Evolutionary conservation across 2,888 invertebrate species (phyloP).

Genomic region (Cyrtodaria siliqua): DNA sequence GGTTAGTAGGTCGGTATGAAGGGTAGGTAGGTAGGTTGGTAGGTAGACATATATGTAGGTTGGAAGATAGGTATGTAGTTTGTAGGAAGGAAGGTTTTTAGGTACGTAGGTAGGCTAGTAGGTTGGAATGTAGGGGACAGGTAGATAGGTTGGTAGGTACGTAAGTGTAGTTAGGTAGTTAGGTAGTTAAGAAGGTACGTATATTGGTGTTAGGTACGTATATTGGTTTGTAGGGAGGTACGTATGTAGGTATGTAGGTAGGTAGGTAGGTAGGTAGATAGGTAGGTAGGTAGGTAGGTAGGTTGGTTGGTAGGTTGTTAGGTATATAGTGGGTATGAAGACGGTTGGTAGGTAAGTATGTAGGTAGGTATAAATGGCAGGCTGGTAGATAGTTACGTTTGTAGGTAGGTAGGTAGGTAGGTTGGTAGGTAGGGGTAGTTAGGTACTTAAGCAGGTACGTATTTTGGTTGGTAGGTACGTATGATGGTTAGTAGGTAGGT

Average conservation of each 20-base stretch:
- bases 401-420: conserved; percentile 23
- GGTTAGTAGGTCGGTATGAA: neutral
- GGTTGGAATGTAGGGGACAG: neutral
- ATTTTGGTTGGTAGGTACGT: conserved; percentile 10
- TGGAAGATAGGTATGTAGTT: too few relatives aligned
- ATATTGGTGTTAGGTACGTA: neutral
- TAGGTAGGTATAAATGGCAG: conserved; percentile 1
- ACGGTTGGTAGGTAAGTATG: neutral
- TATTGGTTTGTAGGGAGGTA: neutral
- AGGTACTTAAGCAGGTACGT: too few relatives aligned
- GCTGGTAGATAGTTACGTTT: conserved; percentile 2
- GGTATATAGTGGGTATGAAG: too few relatives aligned
- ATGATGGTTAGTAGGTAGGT: too few relatives aligned
- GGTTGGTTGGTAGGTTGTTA: too few relatives aligned
- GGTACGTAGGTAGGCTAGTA: neutral
- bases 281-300: neutral
- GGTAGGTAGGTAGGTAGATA: neutral
- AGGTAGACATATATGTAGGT: neutral
- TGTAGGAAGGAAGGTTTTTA: too few relatives aligned
- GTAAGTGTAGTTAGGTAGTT: neutral
- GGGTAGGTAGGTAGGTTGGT: conserved; percentile 3
- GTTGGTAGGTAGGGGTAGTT: neutral
- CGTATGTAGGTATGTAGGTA: neutral
- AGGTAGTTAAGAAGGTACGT: neutral
- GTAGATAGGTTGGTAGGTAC: neutral